Base-by-base conservation (phyloP, 2,797 vertebrate genomes). In the Ara ararauna region DNA sequence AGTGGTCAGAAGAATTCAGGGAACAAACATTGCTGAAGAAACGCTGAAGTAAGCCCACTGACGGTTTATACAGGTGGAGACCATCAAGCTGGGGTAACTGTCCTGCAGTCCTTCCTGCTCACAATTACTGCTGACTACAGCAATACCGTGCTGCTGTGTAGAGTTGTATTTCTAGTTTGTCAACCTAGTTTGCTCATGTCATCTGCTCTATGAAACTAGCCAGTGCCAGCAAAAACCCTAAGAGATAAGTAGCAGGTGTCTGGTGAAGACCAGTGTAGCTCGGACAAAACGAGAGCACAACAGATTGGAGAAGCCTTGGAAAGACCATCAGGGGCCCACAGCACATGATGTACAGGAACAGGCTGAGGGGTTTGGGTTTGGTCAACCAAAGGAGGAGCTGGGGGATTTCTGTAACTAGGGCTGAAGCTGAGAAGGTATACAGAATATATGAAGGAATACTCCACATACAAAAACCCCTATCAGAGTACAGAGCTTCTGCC, bases 141-240 rank as follows among this genome's bases (percentile, higher is more conserved):
- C 64, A 79, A 45, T 53, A 67, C 23, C 9, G 8, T 0, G 1
- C 24, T 36, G 40, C 26, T 65, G 8, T 45, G 32, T 36, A 54
- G 73, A 60, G 40, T 0, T 78, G 61, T 30, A 12, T 56, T 75
- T 84, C 7, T 23, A 47, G 48, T 74, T 60, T 67, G 70, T 56
- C 70, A 75, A 1, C 23, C 40, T 44, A 36, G 21, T 77, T 74
- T 81, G 12, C 54, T 66, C n/a, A 42, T 27, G 81, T 53, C 17
- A 67, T 45, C 45, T n/a, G 60, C 67, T 58, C 0, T 2, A 6
- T 0, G 0, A 34, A 53, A 85, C 9, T 4, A 89, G n/a, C 4
- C 71, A 30, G 42, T 7, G 72, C 38, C 54, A 89, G 47, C 60
- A 62, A n/a, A 70, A 27, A 45, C 10, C 20, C 34, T 6, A 32